Evolutionary conservation across 2,888 invertebrate genomes (phyloP).

Genomic region (Rapana venosa): DNA sequence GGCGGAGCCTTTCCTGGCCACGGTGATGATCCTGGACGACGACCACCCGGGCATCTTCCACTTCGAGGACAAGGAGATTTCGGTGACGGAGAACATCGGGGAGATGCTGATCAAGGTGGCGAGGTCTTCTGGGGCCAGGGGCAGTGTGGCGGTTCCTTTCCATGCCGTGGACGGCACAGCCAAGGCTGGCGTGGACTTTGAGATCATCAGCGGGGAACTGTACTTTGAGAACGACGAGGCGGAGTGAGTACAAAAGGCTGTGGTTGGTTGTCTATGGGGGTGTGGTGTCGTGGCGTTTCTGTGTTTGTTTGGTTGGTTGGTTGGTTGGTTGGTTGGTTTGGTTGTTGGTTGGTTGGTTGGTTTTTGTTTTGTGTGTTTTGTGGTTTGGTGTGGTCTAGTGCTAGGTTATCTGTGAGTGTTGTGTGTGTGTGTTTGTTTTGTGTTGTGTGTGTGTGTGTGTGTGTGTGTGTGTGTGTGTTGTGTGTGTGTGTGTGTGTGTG

Average conservation of each 20-base stretch:
- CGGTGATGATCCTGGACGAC: conserved; percentile 98
- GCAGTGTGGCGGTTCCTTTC: conserved; percentile 89
- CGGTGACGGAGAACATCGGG: conserved; percentile 91
- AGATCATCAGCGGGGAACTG: conserved; percentile 87
- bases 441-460: background rate
- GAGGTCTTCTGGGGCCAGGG: conserved; percentile 88
- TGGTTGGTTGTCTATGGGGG: background rate
- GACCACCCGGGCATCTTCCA: conserved; percentile 99
- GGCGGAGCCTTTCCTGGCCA: conserved; percentile 92
- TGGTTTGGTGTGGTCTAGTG: too few relatives aligned
- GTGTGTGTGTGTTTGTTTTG: too few relatives aligned
- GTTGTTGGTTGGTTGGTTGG: background rate
- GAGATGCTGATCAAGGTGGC: conserved; percentile 89
- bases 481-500: background rate
- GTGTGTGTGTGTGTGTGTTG: background rate
- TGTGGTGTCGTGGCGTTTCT: background rate
- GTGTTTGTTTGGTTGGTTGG: background rate
- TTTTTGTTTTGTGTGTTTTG: background rate
- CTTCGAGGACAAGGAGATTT: conserved; percentile 87
- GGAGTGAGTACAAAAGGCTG: conserved; percentile 87
- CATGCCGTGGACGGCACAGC: conserved; percentile 96
- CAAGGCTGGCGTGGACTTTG: conserved; percentile 91
- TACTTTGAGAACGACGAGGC: conserved; percentile 98
- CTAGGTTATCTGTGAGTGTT: too few relatives aligned
- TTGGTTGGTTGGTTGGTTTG: background rate